Percentiles rank a stretch among this genome's conserved stretches.
These are phyloP conservation scores for Conomelus anceps DNA, from an alignment of 2,888 invertebrate species.

Conservation along the genomic window DNA sequence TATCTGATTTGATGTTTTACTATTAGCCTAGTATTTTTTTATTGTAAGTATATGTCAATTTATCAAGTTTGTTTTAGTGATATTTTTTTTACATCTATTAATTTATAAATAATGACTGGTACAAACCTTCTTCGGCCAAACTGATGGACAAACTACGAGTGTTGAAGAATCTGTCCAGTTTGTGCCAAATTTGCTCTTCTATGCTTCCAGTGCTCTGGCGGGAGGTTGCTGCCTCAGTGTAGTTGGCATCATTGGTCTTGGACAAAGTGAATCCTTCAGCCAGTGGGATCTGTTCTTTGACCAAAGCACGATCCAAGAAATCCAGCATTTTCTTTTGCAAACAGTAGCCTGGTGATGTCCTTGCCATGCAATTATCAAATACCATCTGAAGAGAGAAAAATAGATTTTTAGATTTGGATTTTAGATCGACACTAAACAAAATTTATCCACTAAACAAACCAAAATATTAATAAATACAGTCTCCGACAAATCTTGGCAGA, in stretches of 20 bases:
- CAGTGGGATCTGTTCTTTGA: slow-evolving; percentile 9
- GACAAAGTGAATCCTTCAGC: slow-evolving; percentile 13
- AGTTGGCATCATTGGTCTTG: background rate
- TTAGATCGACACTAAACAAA: too few relatives aligned
- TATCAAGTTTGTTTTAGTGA: too few relatives aligned
- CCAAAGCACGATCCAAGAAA: slow-evolving; percentile 14
- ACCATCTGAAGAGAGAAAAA: background rate
- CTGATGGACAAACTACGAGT: background rate
- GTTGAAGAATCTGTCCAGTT: background rate
- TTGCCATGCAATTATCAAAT: background rate
- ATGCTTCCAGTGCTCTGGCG: background rate
- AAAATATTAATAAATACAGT: too few relatives aligned
- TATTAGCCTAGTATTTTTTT: too few relatives aligned
- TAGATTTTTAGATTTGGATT: too few relatives aligned
- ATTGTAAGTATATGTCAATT: too few relatives aligned
- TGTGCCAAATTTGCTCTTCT: background rate
- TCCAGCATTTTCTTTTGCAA: background rate
- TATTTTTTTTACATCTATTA: too few relatives aligned
- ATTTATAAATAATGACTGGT: too few relatives aligned
- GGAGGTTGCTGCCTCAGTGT: background rate
- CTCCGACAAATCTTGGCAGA: too few relatives aligned
- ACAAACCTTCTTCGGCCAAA: background rate
- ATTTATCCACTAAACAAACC: too few relatives aligned
- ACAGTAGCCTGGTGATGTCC: background rate
- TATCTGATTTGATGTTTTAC: too few relatives aligned